Evolutionary conservation across 2,888 invertebrate genomes (phyloP), one percentile per base, ranked within the genome.

Genomic region (Pandemis corylana): DNA sequence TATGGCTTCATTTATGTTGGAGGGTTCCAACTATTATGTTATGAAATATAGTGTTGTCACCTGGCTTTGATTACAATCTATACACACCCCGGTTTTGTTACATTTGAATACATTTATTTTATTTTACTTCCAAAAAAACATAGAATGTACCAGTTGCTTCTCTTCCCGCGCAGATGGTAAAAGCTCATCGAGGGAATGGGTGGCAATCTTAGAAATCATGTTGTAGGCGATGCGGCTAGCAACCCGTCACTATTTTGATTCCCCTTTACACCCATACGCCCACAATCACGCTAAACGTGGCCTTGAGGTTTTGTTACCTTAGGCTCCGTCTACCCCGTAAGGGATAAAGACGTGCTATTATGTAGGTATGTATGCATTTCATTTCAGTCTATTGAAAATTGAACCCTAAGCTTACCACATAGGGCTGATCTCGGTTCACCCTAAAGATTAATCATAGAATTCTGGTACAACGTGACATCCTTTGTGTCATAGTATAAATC

Each of bases 21-120:
- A 59, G 70, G 70, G 75, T 75, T 70, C 46, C 53, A 42, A 61
- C 65, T 62, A 67, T 36, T 41, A 51, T 36, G 28, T 12, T 64
- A 67, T 75, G 75, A 75, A 63, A 71, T 75, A 67, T 71, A 20
- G 36, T 53, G n/a, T 66, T 75, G 75, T 75, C 75, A 70, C 53
- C 65, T 71, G 75, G 71, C 70, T 61, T 44, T 70, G 71, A 75
- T 75, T 70, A 67, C 6, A 44, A 71, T 75, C 71, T 13, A 10
- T 12, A 49, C 67, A 46, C 66, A 2, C 75, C 56, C 68, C 36
- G n/a, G 41, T 62, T 62, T 20, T 56, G 20, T 68, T 64, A 68
- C 53, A 7, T 62, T 62, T 42, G 41, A 62, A 41, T 62, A 56
- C 20, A 9, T 62, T 62, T n/a, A 36, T 36, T 36, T 36, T 4